phyloP scores from a whole-genome alignment of 2,888 invertebrate species.

The Apamea anceps region DNA sequence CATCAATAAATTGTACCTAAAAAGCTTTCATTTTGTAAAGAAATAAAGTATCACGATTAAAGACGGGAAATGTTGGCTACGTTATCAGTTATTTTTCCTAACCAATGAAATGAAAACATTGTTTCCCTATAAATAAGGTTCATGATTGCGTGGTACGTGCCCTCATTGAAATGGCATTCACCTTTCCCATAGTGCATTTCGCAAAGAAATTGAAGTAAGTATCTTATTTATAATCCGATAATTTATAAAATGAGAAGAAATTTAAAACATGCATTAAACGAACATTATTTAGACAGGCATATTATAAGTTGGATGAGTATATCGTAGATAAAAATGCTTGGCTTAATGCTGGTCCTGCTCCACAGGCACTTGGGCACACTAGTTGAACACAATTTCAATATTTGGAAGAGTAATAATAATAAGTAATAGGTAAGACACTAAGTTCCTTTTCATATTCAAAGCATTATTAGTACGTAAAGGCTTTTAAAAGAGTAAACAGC shows the following conservation, averaged over 20 bases:
- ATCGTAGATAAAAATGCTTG: too few relatives aligned
- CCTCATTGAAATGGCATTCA: constrained; percentile 23
- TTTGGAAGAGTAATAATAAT: too few relatives aligned
- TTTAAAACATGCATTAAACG: too few relatives aligned
- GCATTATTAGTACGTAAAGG: constrained; percentile 41
- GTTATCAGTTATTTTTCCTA: constrained; percentile 2
- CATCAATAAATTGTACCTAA: not conserved
- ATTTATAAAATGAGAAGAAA: too few relatives aligned
- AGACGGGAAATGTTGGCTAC: constrained; percentile 13
- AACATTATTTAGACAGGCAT: too few relatives aligned
- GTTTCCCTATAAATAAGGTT: not conserved
- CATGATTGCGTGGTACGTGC: not conserved
- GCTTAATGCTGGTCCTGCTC: too few relatives aligned
- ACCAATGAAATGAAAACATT: constrained; percentile 11
- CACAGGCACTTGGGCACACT: too few relatives aligned
- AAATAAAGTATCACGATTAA: constrained; percentile 27
- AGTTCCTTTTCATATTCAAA: constrained; percentile 29
- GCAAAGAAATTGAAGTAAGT: constrained; percentile 41
- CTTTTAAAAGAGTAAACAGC: constrained; percentile 59
- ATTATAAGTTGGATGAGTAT: too few relatives aligned
- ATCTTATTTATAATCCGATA: constrained; percentile 51
- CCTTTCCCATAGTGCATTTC: constrained; percentile 37
- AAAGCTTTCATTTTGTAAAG: too few relatives aligned
- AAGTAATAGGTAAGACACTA: not conserved
- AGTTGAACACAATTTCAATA: too few relatives aligned